phyloP scores from a whole-genome alignment of 2,888 invertebrate genomes.

The Drosophila maculinotata region DNA sequence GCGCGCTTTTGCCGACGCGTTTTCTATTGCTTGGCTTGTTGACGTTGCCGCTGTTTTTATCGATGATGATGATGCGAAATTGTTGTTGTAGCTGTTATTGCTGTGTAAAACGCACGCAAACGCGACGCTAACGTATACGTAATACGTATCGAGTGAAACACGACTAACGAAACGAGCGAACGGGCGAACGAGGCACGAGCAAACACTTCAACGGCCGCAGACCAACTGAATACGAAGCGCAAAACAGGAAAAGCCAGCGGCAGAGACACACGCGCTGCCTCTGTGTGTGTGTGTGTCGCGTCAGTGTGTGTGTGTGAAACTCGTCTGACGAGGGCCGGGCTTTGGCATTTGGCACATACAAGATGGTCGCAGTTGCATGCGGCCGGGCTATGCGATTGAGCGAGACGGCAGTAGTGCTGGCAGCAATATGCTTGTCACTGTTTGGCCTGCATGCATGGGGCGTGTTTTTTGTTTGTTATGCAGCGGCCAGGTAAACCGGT shows the following conservation, averaged over 20 bases:
- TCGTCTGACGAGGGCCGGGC: constrained; percentile 77
- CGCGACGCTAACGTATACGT: constrained; percentile 60
- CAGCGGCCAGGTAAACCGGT: constrained; percentile 73
- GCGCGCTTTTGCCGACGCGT: constrained; percentile 72
- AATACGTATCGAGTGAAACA: constrained; percentile 51
- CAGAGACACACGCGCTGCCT: constrained; percentile 28
- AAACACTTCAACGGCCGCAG: constrained; percentile 83
- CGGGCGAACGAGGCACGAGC: constrained; percentile 62
- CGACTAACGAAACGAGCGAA: constrained; percentile 45
- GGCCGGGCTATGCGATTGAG: constrained; percentile 35
- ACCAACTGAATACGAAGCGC: constrained; percentile 83
- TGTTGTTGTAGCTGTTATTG: constrained; percentile 28
- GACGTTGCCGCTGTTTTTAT: constrained; percentile 34
- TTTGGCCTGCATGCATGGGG: constrained; percentile 66
- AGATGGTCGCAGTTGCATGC: constrained; percentile 70
- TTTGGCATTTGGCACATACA: constrained; percentile 75
- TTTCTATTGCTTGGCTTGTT: constrained; percentile 51
- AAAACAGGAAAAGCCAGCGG: constrained; percentile 74
- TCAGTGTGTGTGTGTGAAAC: constrained; percentile 48
- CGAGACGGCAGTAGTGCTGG: constrained; percentile 34
- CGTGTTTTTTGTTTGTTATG: constrained; percentile 74
- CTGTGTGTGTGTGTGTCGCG: constrained; percentile 11
- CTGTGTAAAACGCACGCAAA: constrained; percentile 43
- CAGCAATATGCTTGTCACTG: constrained; percentile 65
- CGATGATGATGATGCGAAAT: constrained; percentile 24